Base-by-base conservation (phyloP, 1,140 invertebrate species). In the Ephestia elutella region DNA sequence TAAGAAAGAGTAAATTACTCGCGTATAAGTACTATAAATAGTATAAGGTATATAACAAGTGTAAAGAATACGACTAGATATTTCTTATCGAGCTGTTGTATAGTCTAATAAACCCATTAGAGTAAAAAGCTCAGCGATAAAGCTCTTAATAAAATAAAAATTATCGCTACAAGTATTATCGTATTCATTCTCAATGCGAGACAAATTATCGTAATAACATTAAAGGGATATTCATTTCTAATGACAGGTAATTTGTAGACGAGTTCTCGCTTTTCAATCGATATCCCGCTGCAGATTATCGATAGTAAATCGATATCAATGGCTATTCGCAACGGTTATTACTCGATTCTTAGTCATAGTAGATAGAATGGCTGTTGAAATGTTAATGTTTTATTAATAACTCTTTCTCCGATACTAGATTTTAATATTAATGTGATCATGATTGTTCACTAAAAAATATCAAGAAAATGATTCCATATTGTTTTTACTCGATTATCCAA, bases 301-400 rank as follows among this genome's bases (percentile, higher is more conserved):
- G 55, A 20, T 18, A n/a, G 18, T 48, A 51, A 49, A 59, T 53
- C 50, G 57, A 53, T 51, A 32, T 44, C 38, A 21, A 48, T 28
- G 49, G 19, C 53, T 50, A 50, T 59, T 59, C 28, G 57, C 38
- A 30, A 32, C 57, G 57, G 50, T 25, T 59, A 51, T 44, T 44
- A 44, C 9, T 11, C 38, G n/a, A 44, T 44, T n/a, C 38, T 15
- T 44, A 5, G 38, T 15, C n/a, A 10, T 44, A 44, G 32, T n/a
- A n/a, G n/a, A n/a, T 38, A 11, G 32, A 38, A 38, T 38, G 11
- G 15, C 10, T 44, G 2, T 44, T 44, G 0, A 44, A 44, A 44
- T 44, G 38, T 17, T 15, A 44, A 17, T 44, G 2, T 44, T 44
- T 44, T 15, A 3, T 44, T 15, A 44, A 44, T n/a, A 8, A 32